phyloP scores from a whole-genome alignment of 2,113 vertebrate genomes.

The Trichechus manatus region DNA sequence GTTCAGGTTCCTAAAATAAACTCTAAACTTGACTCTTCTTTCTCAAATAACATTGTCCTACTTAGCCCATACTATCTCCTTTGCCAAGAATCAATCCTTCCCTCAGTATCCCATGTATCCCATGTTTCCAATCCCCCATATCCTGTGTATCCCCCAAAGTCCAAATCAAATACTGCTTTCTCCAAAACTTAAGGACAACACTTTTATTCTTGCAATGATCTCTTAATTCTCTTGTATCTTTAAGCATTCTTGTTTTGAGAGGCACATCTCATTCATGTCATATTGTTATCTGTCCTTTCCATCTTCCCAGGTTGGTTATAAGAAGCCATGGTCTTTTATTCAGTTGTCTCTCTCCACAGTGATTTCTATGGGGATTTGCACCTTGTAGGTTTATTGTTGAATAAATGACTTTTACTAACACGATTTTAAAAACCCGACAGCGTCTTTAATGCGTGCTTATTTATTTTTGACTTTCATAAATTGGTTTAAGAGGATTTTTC shows the following conservation, averaged over 20 bases:
- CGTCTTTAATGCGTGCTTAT: background rate
- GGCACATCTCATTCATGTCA: background rate
- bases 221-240: background rate
- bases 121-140: background rate
- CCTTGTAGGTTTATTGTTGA: background rate
- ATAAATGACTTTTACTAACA: background rate
- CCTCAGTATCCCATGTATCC: background rate
- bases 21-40: background rate
- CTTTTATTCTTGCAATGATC: background rate
- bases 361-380: background rate
- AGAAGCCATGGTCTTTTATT: background rate
- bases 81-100: background rate
- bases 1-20: background rate
- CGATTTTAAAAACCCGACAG: background rate
- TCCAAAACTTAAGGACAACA: background rate
- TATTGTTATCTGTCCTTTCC: background rate
- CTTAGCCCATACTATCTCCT: background rate
- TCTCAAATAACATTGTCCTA: background rate
- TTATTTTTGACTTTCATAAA: slow-evolving; percentile 33
- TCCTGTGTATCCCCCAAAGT: background rate
- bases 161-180: background rate
- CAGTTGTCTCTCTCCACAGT: background rate
- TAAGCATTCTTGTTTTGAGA: background rate
- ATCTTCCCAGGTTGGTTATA: background rate
- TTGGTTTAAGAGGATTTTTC: background rate